Base-by-base conservation (phyloP, 2,888 invertebrate genomes). In the Brachycybe producta region DNA sequence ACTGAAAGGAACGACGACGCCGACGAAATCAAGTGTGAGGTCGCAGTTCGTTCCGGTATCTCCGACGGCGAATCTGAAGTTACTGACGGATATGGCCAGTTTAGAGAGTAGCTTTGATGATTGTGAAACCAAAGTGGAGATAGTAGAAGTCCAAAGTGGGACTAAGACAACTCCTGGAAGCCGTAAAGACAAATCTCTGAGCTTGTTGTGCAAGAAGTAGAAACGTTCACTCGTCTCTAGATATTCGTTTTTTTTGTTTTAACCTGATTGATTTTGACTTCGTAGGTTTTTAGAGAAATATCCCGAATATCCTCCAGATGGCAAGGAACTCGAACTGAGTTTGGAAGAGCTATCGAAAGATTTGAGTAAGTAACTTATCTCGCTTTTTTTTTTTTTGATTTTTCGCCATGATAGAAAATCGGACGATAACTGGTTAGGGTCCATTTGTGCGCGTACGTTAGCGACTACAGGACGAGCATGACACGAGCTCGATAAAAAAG, bases 51-150 rank as follows among this genome's bases (percentile, higher is more conserved):
- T 34, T 2, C 70, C 70, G 58, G 71, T 78, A 17, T 79, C 79
- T 19, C 79, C 79, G 21, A 79, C 75, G 51, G 78, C 78, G 56
- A 80, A 80, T 67, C 70, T 80, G 42, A 77, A 78, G 66, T 67
- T 80, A 58, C 66, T 80, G 54, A 78, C 78, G 5, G 77, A 75
- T 67, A 76, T 79, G 49, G 78, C 79, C 71, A 62, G 51, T 34
- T 21, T 35, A 7, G 51, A 51, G 30, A 28, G n/a, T 15, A 24
- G 11, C 19, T 1, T 27, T 41, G 23, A 3, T 41, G 8, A 15
- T 1, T 1, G 41, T 36, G 40, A 39, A 11, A 3, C 3, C 5
- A 17, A 4, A 27, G 38, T 36, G 1, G 49, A 43, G 26, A 15
- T 27, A 32, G 26, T 30, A n/a, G 52, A 50, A 43, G 5, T 19